Evolutionary conservation across 2,888 invertebrate species (phyloP).

Genomic region (Orthosia incerta): DNA sequence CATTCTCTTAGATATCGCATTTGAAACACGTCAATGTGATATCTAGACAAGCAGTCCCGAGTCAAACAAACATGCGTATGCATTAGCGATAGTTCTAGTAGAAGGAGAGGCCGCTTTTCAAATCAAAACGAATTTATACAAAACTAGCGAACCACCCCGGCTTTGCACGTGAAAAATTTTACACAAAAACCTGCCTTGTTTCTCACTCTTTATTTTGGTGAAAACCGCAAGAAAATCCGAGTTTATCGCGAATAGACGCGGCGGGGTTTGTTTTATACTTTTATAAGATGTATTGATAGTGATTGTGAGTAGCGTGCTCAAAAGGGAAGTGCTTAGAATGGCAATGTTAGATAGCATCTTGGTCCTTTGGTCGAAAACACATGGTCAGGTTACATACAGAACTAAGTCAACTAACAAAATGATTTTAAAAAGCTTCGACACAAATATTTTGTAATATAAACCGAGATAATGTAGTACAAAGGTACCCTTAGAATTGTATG

Average conservation of each 20-base stretch:
- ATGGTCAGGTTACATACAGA: neutral
- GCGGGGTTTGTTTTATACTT: too few relatives aligned
- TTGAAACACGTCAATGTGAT: constrained; percentile 27
- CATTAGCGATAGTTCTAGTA: neutral
- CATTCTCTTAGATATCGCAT: constrained; percentile 19
- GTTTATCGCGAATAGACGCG: too few relatives aligned
- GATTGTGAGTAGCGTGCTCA: neutral
- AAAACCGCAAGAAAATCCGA: too few relatives aligned
- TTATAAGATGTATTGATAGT: too few relatives aligned
- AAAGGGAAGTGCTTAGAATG: neutral
- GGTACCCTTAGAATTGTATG: neutral
- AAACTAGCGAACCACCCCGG: too few relatives aligned
- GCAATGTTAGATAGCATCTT: too few relatives aligned
- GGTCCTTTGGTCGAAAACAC: neutral
- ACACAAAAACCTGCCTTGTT: too few relatives aligned
- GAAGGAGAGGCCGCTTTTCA: neutral
- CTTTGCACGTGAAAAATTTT: too few relatives aligned
- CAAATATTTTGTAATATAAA: too few relatives aligned
- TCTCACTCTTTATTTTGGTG: too few relatives aligned
- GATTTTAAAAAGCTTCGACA: neutral
- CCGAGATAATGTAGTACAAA: too few relatives aligned
- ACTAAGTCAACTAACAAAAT: neutral
- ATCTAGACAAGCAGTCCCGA: constrained; percentile 31
- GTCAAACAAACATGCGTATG: constrained; percentile 23
- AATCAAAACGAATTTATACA: neutral